A percentile compares a stretch with the other conserved stretches of the same genome.
These are phyloP conservation scores for Volucella inflata DNA, from an alignment of 2,888 invertebrate species.

Conservation along the genomic window DNA sequence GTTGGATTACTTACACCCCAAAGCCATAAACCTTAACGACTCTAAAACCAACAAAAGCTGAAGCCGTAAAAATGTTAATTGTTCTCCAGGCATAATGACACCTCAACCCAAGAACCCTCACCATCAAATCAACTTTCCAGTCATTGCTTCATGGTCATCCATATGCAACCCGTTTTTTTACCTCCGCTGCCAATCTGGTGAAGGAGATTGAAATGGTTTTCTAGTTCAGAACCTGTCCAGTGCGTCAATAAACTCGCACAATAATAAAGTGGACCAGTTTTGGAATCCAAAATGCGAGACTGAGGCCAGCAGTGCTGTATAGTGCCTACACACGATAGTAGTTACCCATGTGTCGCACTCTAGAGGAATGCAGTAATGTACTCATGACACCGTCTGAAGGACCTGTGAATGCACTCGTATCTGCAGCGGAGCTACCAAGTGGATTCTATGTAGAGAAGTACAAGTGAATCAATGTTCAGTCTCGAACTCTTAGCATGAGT, in stretches of 20 bases:
- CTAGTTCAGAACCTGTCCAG: slow-evolving; percentile 44
- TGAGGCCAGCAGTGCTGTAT: neutral
- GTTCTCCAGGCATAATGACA: slow-evolving; percentile 36
- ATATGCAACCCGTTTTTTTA: slow-evolving; percentile 39
- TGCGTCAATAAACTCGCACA: slow-evolving; percentile 36
- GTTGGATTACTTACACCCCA: neutral
- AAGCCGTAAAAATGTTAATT: slow-evolving; percentile 64
- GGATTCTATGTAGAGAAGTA: slow-evolving; percentile 11
- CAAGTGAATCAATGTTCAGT: neutral
- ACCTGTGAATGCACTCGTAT: neutral
- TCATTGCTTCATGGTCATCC: slow-evolving; percentile 42
- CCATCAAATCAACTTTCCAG: slow-evolving; percentile 33
- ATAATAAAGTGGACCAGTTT: slow-evolving; percentile 51
- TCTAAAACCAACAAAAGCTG: neutral
- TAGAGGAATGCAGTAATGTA: slow-evolving; percentile 7
- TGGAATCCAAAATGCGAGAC: slow-evolving; percentile 6
- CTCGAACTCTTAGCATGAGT: neutral
- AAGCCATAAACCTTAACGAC: slow-evolving; percentile 10
- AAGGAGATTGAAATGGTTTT: slow-evolving; percentile 40
- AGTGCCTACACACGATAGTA: neutral
- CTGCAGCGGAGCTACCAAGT: slow-evolving; percentile 1
- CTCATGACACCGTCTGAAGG: slow-evolving; percentile 23
- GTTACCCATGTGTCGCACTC: neutral
- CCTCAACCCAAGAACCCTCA: slow-evolving; percentile 40
- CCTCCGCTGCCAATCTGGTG: slow-evolving; percentile 3